phyloP scores from a whole-genome alignment of 92 coral and sea anemone species.

The Epizoanthus ramosus region DNA sequence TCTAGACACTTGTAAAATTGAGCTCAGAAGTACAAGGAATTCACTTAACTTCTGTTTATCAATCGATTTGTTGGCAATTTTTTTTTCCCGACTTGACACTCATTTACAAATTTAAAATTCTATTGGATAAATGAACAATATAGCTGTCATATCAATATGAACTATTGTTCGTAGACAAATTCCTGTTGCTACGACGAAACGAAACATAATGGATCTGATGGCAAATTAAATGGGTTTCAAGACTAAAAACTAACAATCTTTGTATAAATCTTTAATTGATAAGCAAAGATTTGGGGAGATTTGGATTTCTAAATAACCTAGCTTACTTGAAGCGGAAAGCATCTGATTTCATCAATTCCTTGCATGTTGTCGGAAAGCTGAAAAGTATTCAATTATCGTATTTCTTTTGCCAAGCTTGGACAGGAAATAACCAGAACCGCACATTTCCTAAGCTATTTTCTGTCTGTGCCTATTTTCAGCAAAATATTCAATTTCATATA shows the following conservation, averaged over 20 bases:
- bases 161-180: not conserved
- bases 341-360: not conserved
- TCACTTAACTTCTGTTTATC: not conserved
- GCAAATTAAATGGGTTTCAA: slow-evolving; percentile 26
- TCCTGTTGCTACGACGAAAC: slow-evolving; percentile 33
- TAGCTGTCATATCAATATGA: not conserved
- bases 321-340: not conserved
- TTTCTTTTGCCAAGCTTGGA: not conserved
- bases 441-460: slow-evolving; percentile 8
- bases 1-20: no score
- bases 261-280: not conserved
- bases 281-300: not conserved
- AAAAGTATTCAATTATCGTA: not conserved
- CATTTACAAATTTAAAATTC: not conserved
- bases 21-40: not conserved
- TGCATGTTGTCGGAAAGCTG: not conserved
- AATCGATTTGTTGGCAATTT: no score
- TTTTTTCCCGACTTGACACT: not conserved
- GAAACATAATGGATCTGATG: slow-evolving; percentile 13
- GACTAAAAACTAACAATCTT: not conserved
- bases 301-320: not conserved
- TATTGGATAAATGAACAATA: slow-evolving; percentile 8
- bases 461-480: slow-evolving; percentile 26
- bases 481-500: slow-evolving; percentile 11
- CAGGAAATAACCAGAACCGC: not conserved